Percentiles rank a stretch among this genome's conserved stretches.
phyloP scores from a whole-genome alignment of 2,888 invertebrate genomes.

The Tetheella fluctuosa region DNA sequence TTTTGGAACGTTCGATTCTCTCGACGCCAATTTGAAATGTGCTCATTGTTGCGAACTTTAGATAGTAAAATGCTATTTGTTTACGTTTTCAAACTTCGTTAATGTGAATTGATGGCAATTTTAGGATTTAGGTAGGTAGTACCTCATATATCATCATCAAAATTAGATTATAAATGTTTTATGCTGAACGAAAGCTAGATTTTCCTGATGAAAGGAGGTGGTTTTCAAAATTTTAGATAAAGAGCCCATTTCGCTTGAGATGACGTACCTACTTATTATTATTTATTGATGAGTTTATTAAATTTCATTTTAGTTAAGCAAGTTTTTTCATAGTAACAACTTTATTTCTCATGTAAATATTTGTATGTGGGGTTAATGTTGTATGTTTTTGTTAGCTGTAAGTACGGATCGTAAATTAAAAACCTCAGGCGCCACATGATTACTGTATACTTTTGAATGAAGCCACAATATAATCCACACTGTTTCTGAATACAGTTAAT shows the following conservation, averaged over 20 bases:
- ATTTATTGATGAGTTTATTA: too few relatives aligned
- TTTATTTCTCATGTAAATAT: neutral
- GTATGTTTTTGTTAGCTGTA: slow-evolving; percentile 19
- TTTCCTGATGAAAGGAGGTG: too few relatives aligned
- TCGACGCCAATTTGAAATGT: slow-evolving; percentile 32
- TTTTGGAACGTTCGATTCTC: slow-evolving; percentile 46
- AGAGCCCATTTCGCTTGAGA: too few relatives aligned
- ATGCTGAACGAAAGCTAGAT: too few relatives aligned
- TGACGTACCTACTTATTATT: too few relatives aligned
- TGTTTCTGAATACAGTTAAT: slow-evolving; percentile 21
- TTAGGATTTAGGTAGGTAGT: too few relatives aligned
- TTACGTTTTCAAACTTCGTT: slow-evolving; percentile 4
- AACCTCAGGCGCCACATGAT: slow-evolving; percentile 31
- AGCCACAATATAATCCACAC: slow-evolving; percentile 28
- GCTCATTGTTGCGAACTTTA: slow-evolving; percentile 22
- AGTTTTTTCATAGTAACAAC: too few relatives aligned
- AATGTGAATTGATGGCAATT: neutral
- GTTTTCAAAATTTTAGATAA: too few relatives aligned
- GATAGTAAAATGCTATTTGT: slow-evolving; percentile 18
- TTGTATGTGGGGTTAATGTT: neutral
- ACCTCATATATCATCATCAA: too few relatives aligned
- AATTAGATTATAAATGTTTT: too few relatives aligned
- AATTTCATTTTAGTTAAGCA: too few relatives aligned
- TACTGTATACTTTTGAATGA: slow-evolving; percentile 25
- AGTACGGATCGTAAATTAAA: slow-evolving; percentile 38